A percentile compares a stretch with the other conserved stretches of the same genome.
Evolutionary conservation across 2,113 vertebrate genomes (phyloP).

Genomic region (Gambusia affinis): DNA sequence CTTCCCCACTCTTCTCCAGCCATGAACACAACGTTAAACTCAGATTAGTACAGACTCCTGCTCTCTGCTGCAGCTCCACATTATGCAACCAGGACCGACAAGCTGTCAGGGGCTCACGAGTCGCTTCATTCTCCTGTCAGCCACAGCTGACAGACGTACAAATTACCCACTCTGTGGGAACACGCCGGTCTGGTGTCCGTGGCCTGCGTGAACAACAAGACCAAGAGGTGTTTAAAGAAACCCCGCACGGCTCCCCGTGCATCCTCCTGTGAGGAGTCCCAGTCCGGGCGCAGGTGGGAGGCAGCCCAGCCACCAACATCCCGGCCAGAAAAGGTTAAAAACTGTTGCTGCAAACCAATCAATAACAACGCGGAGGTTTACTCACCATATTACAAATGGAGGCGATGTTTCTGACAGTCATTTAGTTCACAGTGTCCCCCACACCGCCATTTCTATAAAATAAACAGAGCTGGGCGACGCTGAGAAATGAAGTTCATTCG

Average conservation of each 20-base stretch:
- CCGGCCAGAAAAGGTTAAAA: conserved; percentile 12
- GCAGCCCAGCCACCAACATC: conserved; percentile 17
- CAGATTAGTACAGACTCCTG: conserved; percentile 49
- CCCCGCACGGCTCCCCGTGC: not conserved
- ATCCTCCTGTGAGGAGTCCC: not conserved
- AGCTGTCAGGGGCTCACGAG: conserved; percentile 16
- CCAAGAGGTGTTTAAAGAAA: not conserved
- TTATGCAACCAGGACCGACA: conserved; percentile 50
- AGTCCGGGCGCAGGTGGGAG: not conserved
- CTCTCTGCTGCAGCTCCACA: conserved; percentile 32
- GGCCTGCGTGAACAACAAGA: not conserved
- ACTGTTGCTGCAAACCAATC: conserved; percentile 43
- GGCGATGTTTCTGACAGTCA: conserved; percentile 99
- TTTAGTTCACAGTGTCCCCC: conserved; percentile 93
- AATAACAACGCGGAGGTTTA: conserved; percentile 52
- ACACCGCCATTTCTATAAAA: conserved; percentile 91
- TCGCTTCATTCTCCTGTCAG: conserved; percentile 37
- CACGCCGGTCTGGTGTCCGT: too few relatives aligned
- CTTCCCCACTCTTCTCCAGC: conserved; percentile 24
- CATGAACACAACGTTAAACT: conserved; percentile 42
- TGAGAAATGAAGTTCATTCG: conserved; percentile 50
- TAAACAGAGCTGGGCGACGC: conserved; percentile 70
- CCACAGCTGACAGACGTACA: conserved; percentile 26
- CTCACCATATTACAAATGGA: conserved; percentile 99
- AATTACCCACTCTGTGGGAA: not conserved